phyloP scores from a whole-genome alignment of 1,140 invertebrate genomes.

The Elysia chlorotica region DNA sequence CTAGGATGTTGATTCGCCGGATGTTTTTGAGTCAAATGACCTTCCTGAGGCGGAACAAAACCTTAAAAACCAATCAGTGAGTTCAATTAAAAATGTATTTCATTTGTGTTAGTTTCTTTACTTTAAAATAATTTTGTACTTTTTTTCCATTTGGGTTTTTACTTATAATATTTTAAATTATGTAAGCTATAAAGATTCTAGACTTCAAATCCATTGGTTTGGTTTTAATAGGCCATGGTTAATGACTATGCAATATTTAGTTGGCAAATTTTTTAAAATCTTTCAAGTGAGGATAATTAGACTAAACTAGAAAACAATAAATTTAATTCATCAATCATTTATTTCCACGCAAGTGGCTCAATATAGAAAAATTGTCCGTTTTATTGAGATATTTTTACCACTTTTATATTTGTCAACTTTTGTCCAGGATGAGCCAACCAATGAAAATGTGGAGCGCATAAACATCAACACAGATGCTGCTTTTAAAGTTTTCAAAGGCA shows the following conservation, averaged over 20 bases:
- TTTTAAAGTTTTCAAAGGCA: constrained; percentile 20
- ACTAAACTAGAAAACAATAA: neutral
- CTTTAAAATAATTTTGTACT: neutral
- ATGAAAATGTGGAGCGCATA: constrained; percentile 10
- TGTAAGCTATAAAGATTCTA: neutral
- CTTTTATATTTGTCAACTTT: neutral
- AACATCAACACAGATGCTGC: constrained; percentile 15
- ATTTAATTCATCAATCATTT: neutral
- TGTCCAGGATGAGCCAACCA: neutral
- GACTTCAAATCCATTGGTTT: neutral
- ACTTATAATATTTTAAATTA: neutral
- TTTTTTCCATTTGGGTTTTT: neutral
- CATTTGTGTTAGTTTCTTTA: neutral
- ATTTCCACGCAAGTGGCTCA: neutral
- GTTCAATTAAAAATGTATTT: neutral
- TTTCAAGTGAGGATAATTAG: neutral
- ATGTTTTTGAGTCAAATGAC: constrained; percentile 18
- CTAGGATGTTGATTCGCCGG: constrained; percentile 15
- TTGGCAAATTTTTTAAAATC: neutral
- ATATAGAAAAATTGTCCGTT: neutral
- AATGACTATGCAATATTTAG: neutral
- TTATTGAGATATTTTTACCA: neutral
- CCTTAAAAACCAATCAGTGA: neutral
- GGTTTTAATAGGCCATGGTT: too few relatives aligned
- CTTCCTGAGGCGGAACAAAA: constrained; percentile 15